These are phyloP conservation scores for Ctenochaetus hawaiiensis DNA, from an alignment of 2,797 vertebrate genomes.

Conservation along the genomic window DNA sequence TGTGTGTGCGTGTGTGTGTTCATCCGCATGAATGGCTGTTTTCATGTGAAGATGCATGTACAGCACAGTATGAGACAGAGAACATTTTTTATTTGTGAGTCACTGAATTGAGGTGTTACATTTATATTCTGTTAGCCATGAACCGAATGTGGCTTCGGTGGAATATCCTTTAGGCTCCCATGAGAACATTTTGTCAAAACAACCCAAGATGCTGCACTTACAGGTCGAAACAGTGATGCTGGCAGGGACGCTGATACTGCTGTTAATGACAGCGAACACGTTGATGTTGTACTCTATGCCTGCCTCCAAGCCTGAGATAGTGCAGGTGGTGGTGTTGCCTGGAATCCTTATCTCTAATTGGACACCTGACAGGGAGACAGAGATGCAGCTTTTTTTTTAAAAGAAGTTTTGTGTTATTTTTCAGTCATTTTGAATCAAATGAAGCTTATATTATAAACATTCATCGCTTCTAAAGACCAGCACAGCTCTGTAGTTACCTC, in stretches of 20 bases:
- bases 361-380: slow-evolving; percentile 76
- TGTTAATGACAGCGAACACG: slow-evolving; percentile 92
- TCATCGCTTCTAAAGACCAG: background rate
- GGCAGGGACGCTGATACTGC: slow-evolving; percentile 89
- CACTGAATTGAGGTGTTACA: slow-evolving; percentile 2
- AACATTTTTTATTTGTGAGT: background rate
- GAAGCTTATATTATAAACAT: slow-evolving; percentile 9
- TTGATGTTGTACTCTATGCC: slow-evolving; percentile 96
- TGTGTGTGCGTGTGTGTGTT: background rate
- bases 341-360: slow-evolving; percentile 93
- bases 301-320: slow-evolving; percentile 90
- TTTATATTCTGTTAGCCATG: background rate
- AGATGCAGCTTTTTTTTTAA: background rate
- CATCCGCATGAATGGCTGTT: slow-evolving; percentile 13
- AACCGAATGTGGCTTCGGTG: background rate
- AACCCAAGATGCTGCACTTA: slow-evolving; percentile 81
- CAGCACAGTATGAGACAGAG: slow-evolving; percentile 1
- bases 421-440: slow-evolving; percentile 18
- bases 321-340: slow-evolving; percentile 90
- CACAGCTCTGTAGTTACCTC: slow-evolving; percentile 66
- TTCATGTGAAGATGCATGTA: slow-evolving; percentile 15
- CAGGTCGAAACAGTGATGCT: slow-evolving; percentile 92
- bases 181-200: slow-evolving; percentile 14
- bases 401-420: background rate
- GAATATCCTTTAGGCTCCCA: slow-evolving; percentile 1